phyloP scores from a whole-genome alignment of 2,888 invertebrate genomes.

The Clunio marinus region DNA sequence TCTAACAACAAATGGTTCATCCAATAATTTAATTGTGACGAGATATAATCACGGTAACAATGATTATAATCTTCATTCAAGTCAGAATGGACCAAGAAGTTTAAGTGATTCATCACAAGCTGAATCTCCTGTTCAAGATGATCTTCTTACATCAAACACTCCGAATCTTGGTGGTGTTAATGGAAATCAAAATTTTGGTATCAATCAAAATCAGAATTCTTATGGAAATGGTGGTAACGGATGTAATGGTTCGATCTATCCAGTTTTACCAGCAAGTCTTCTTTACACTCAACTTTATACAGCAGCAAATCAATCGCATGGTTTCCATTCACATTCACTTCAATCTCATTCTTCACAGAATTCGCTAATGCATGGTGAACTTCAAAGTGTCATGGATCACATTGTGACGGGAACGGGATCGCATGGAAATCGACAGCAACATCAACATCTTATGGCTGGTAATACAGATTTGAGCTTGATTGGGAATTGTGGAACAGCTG shows the following conservation, averaged over 20 bases:
- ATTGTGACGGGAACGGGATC: conserved; percentile 54
- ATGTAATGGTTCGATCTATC: conserved; percentile 70
- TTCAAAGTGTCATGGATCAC: conserved; percentile 74
- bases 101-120: conserved; percentile 79
- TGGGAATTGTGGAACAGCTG: conserved; percentile 51
- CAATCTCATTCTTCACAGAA: conserved; percentile 61
- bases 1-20: conserved; percentile 40
- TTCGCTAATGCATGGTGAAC: conserved; percentile 60
- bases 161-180: conserved; percentile 58
- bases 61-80: conserved; percentile 57
- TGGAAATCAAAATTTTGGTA: conserved; percentile 52
- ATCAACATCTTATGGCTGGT: conserved; percentile 54
- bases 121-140: conserved; percentile 78
- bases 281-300: conserved; percentile 80
- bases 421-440: conserved; percentile 55
- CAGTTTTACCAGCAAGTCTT: conserved; percentile 74
- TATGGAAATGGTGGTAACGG: conserved; percentile 54
- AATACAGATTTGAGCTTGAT: conserved; percentile 48
- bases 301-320: conserved; percentile 69
- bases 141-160: conserved; percentile 63
- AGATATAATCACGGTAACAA: conserved; percentile 59
- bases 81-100: conserved; percentile 67
- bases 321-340: conserved; percentile 66
- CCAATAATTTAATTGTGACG: conserved; percentile 58
- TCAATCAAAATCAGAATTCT: conserved; percentile 55